Percentiles rank a stretch among this genome's conserved stretches.
Evolutionary conservation across 2,888 invertebrate species (phyloP).

Genomic region (Pristionchus japonicus): DNA sequence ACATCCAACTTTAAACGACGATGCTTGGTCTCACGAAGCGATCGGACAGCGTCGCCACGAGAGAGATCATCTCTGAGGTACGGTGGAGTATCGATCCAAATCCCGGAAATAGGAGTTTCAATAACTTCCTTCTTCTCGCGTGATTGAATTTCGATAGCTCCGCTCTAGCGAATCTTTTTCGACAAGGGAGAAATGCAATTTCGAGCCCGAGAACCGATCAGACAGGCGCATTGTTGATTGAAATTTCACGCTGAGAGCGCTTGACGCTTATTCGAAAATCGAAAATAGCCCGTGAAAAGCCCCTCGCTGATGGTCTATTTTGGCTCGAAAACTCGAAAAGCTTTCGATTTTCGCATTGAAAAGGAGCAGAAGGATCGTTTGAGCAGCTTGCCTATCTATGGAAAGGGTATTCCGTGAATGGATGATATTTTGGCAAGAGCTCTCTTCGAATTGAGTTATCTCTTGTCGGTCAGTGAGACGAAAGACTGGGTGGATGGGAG

Average conservation of each 20-base stretch:
- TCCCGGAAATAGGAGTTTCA: background rate
- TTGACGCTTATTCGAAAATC: background rate
- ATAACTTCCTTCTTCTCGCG: background rate
- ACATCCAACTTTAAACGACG: too few relatives aligned
- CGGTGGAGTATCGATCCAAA: background rate
- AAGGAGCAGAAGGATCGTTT: background rate
- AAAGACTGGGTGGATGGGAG: background rate
- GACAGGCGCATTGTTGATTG: background rate
- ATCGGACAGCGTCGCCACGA: background rate
- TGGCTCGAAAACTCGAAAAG: background rate
- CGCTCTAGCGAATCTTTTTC: background rate
- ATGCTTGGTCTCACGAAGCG: slow-evolving; percentile 41
- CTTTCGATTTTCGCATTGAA: background rate
- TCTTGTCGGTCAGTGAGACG: background rate
- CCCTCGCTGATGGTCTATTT: background rate
- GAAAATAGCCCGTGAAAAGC: background rate
- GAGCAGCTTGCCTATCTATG: background rate
- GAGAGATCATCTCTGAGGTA: slow-evolving; percentile 35
- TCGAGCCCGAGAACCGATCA: background rate
- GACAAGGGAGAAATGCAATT: background rate
- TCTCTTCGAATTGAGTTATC: background rate
- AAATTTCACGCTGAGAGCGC: background rate
- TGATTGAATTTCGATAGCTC: background rate
- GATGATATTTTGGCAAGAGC: background rate
- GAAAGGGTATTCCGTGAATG: background rate